Evolutionary conservation across 2,888 invertebrate species (phyloP).

Genomic region (Oscheius sp.): DNA sequence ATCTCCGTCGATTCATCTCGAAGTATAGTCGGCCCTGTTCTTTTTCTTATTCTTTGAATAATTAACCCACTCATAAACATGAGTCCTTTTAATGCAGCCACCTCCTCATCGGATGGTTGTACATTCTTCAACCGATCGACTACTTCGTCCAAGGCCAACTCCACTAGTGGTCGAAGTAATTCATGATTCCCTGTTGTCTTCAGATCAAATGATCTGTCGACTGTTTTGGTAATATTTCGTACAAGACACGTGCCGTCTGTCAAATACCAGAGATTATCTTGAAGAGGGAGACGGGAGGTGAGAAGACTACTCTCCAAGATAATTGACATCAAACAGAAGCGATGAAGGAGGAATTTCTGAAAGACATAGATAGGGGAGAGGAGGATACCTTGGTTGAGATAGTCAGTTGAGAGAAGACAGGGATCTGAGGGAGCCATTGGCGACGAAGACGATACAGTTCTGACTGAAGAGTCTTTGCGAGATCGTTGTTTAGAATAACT

Average conservation of each 20-base stretch:
- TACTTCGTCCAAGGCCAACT: slow-evolving; percentile 44
- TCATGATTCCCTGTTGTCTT: slow-evolving; percentile 2
- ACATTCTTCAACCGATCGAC: slow-evolving; percentile 39
- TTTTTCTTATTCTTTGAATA: neutral
- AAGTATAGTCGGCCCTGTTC: slow-evolving; percentile 44
- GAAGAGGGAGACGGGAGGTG: slow-evolving; percentile 41
- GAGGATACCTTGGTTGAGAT: slow-evolving; percentile 18
- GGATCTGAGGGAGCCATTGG: slow-evolving; percentile 43
- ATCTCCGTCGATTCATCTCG: slow-evolving; percentile 29
- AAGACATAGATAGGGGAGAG: neutral
- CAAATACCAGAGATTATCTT: slow-evolving; percentile 44
- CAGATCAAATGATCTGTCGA: neutral
- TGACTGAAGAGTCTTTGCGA: slow-evolving; percentile 37
- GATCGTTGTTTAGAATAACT: slow-evolving; percentile 26
- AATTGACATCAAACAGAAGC: slow-evolving; percentile 46
- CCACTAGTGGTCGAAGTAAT: slow-evolving; percentile 38
- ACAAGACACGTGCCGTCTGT: slow-evolving; percentile 11
- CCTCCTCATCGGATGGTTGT: slow-evolving; percentile 37
- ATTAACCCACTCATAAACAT: slow-evolving; percentile 48
- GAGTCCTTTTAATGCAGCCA: slow-evolving; percentile 47
- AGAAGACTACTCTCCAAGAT: slow-evolving; percentile 44
- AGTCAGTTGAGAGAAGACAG: slow-evolving; percentile 33
- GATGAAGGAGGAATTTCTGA: slow-evolving; percentile 39
- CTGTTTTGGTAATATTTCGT: no score
- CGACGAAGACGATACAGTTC: slow-evolving; percentile 35